These are phyloP conservation scores for Drosophila yakuba DNA, from an alignment of 1,140 invertebrate genomes.

Conservation along the genomic window DNA sequence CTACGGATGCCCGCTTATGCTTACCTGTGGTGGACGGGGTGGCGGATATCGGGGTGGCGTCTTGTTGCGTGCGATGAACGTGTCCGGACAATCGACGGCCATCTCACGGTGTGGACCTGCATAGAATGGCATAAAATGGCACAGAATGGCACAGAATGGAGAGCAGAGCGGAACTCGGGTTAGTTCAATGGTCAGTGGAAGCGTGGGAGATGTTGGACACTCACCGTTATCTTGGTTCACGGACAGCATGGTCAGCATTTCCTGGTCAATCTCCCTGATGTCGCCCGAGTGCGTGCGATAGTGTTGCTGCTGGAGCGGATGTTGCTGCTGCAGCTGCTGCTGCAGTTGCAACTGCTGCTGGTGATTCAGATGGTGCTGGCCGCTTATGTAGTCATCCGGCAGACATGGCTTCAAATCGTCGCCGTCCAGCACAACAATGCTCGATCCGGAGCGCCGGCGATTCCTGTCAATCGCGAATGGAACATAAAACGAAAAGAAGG, in stretches of 20 bases:
- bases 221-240: constrained; percentile 88
- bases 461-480: constrained; percentile 85
- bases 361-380: constrained; percentile 66
- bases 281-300: constrained; percentile 81
- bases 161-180: not conserved
- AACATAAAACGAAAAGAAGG: not conserved
- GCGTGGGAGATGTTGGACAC: constrained; percentile 13
- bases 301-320: constrained; percentile 59
- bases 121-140: constrained; percentile 19
- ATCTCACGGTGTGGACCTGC: constrained; percentile 95
- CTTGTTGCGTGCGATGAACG: constrained; percentile 95
- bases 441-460: constrained; percentile 88
- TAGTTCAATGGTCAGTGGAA: not conserved
- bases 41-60: constrained; percentile 96
- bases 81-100: constrained; percentile 98
- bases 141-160: constrained; percentile 17
- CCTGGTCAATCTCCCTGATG: constrained; percentile 86
- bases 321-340: constrained; percentile 45
- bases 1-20: constrained; percentile 29
- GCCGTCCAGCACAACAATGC: constrained; percentile 89
- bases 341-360: constrained; percentile 45
- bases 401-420: constrained; percentile 86
- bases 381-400: constrained; percentile 84
- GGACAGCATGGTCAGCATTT: constrained; percentile 89
- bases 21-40: constrained; percentile 87